Evolutionary conservation across 1,140 invertebrate species (phyloP), one percentile per base, ranked within the genome.

Genomic region (Drosophila tristis): DNA sequence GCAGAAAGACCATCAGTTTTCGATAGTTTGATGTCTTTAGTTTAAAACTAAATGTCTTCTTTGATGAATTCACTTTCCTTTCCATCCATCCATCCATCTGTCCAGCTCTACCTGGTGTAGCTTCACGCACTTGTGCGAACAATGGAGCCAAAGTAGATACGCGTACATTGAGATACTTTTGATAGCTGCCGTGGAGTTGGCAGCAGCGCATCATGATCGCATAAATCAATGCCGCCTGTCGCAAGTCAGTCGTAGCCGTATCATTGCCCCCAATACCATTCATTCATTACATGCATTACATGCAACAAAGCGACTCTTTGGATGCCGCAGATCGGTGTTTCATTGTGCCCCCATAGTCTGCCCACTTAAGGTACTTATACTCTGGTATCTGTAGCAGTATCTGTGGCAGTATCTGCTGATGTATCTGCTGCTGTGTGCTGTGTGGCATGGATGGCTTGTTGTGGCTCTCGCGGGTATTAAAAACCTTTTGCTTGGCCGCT

Each of bases 161-260:
- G 71, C 56, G 55, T 55, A 79, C 62, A 53, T 9, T 6, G 26
- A 54, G 56, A 61, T 58, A 57, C 55, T 39, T 48, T 53, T 81
- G 60, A 76, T 76, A 72, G 65, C 58, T 56, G 56, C 49, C 70
- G 29, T 63, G 57, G 45, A 56, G 51, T 77, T 57, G 60, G 20
- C 64, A 42, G 20, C 64, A 42, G 45, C 13, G 47, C 73, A 76
- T 60, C 73, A 54, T 81, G 80, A 72, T 61, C 82, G 53, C 81
- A 86, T 86, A 86, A 86, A 87, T 86, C 81, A 86, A 82, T 87
- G 82, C 53, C 60, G 76, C 62, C 35, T 63, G 49, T 80, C 67
- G 42, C 31, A 31, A 31, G 31, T 49, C 56, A 72, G 70, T 51
- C 53, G 65, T 50, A 44, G 73, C 60, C 78, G 78, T 81, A 81